Evolutionary conservation across 2,797 vertebrate species (phyloP).

Genomic region (Nannoperca australis): DNA sequence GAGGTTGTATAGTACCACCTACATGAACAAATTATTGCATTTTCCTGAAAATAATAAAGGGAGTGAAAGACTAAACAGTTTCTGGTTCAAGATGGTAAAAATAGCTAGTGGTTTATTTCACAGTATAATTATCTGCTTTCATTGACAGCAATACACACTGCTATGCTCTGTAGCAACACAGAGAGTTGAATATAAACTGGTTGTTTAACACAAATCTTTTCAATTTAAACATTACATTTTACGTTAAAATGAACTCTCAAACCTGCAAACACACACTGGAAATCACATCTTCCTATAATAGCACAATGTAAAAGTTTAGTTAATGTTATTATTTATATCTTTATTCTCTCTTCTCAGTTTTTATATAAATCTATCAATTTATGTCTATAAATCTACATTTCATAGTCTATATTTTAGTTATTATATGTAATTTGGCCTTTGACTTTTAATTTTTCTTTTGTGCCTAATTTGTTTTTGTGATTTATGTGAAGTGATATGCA

Average conservation of each 20-base stretch:
- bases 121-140: not conserved
- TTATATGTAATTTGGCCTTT: not conserved
- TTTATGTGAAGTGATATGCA: not conserved
- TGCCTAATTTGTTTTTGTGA: not conserved
- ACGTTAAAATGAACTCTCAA: not conserved
- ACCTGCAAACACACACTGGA: not conserved
- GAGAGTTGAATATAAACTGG: not conserved
- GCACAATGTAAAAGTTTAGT: not conserved
- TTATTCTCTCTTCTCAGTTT: not conserved
- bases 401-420: not conserved
- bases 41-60: not conserved
- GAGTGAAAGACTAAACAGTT: not conserved
- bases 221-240: not conserved
- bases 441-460: not conserved
- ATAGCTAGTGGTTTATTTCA: not conserved
- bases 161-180: not conserved
- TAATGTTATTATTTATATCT: not conserved
- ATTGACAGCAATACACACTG: not conserved
- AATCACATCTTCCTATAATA: slow-evolving; percentile 2
- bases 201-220: not conserved
- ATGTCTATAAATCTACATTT: not conserved
- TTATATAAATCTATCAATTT: not conserved
- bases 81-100: not conserved
- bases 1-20: not conserved
- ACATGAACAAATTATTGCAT: not conserved